Evolutionary conservation across 23 tunicate species (phyloP).

Genomic region (Botrylloides violaceus): DNA sequence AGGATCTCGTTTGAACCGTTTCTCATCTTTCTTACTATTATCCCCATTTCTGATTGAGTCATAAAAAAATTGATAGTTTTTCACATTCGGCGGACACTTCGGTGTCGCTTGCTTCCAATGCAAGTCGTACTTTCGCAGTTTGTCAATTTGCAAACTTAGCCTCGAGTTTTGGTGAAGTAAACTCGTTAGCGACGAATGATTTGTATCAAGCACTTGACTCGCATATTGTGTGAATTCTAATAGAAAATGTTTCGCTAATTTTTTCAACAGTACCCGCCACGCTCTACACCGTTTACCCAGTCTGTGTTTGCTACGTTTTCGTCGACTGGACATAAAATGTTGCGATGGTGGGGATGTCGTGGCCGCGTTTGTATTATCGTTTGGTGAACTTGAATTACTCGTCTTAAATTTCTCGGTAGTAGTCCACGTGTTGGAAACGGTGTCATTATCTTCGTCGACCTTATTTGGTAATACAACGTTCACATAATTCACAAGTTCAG

Average conservation of each 20-base stretch:
- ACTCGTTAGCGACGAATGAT: not conserved
- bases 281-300: not conserved
- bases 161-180: not conserved
- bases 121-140: not conserved
- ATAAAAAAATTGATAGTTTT: not conserved
- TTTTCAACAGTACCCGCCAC: not conserved
- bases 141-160: not conserved
- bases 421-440: too few relatives aligned
- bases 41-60: not conserved
- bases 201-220: not conserved
- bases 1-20: not conserved
- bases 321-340: too few relatives aligned
- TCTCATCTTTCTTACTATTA: not conserved
- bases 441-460: not conserved
- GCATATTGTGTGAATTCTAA: not conserved
- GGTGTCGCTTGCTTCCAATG: too few relatives aligned
- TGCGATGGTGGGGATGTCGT: too few relatives aligned
- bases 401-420: too few relatives aligned
- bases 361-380: too few relatives aligned
- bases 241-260: not conserved
- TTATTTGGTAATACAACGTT: not conserved
- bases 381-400: too few relatives aligned
- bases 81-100: not conserved
- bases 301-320: not conserved
- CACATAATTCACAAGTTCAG: not conserved